Base-by-base conservation (phyloP, 2,113 vertebrate genomes). In the Leucoraja erinaceus region DNA sequence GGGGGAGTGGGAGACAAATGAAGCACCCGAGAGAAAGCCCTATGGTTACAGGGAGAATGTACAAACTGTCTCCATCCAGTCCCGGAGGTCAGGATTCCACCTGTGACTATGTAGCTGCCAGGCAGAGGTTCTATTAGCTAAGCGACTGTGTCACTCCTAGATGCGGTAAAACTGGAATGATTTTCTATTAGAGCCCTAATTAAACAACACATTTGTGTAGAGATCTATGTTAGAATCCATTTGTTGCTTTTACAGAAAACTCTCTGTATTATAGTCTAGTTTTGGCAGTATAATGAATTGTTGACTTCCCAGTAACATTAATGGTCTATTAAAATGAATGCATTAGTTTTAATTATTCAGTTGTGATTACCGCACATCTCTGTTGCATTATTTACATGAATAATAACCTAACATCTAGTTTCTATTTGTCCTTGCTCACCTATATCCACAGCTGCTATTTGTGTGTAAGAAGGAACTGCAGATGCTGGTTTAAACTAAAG, bases 251-350 rank as follows among this genome's bases (percentile, higher is more conserved):
- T 84, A 61, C 11, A 25, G 9, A 8, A 54, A 14, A 59, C 22
- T 61, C 61, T 14, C 22, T 1, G 25, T 61, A 56, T 61, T 84
- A 84, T 84, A 14, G 25, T 84, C 8, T 61, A 12, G 78, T 47
- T 81, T 81, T 18, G 54, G 38, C 78, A 81, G 14, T 22, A 63
- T 12, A 88, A 6, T 6, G 25, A 31, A 25, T 22, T 63, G 4
- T 54, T 72, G 90, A 54, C 38, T 74, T 74, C 25, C 33, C 33
- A 91, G 5, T 47, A 91, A 54, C 10, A 47, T 31, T 74, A 91
- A 91, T 91, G 54, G 10, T 28, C 66, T 20, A 88, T 88, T 66
- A 88, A 91, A 91, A 91, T 28, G 54, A 74, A 47, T 91, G 90
- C 33, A 74, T 38, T 11, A 72, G 66, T 72, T 91, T 74, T 72